Evolutionary conservation across 1,140 invertebrate genomes (phyloP).

Genomic region (Augochlora pura): DNA sequence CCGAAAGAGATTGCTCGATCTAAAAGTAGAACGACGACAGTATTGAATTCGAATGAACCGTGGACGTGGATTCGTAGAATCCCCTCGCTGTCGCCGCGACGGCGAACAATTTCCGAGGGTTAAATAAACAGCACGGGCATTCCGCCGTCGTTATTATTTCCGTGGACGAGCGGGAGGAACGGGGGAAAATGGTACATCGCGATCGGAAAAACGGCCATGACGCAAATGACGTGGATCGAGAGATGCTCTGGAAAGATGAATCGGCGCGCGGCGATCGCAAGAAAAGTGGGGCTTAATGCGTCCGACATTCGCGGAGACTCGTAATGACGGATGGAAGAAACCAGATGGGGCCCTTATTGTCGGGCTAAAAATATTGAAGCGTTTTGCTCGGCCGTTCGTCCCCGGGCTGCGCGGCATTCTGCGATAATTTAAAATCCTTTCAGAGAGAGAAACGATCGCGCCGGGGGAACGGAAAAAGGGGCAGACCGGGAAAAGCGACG

Average conservation of each 20-base stretch:
- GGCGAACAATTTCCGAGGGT: too few species aligned
- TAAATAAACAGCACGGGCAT: neutral
- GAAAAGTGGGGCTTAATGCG: conserved; percentile 14
- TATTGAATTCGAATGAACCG: too few species aligned
- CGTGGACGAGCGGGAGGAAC: neutral
- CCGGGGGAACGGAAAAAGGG: neutral
- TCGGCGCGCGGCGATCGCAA: conserved; percentile 12
- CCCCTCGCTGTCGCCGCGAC: too few species aligned
- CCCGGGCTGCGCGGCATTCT: too few species aligned
- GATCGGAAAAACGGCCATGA: neutral
- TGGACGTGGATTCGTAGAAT: too few species aligned
- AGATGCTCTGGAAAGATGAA: conserved; percentile 42
- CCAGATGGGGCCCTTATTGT: conserved; percentile 41
- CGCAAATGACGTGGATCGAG: conserved; percentile 22
- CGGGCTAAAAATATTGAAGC: conserved; percentile 30
- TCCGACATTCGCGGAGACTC: conserved; percentile 16
- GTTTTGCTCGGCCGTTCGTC: neutral
- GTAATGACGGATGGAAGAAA: conserved; percentile 17
- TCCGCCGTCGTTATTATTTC: neutral
- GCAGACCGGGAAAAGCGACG: neutral
- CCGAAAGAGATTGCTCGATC: too few species aligned
- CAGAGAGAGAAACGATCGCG: neutral
- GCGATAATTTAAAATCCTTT: neutral
- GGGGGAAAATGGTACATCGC: neutral
- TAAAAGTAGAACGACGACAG: too few species aligned